Conservation (phyloP, 2,113 vertebrate genomes). For the Dromas ardeola region DNA sequence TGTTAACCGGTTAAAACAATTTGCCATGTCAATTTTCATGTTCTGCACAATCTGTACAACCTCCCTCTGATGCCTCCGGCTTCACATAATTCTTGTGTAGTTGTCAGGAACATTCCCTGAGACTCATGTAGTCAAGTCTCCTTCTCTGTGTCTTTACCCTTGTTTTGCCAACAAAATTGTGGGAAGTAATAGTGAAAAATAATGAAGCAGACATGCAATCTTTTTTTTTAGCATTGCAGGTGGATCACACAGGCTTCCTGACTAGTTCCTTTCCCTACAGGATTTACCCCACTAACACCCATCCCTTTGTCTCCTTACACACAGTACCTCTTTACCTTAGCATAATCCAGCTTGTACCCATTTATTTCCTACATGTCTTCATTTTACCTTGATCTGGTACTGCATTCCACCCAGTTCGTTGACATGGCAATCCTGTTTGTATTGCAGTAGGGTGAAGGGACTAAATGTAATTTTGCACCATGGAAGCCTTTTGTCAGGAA, state of each 20-base stretch:
- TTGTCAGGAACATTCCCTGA: neutral
- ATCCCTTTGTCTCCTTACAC: neutral
- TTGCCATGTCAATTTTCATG: neutral
- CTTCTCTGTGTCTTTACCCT: neutral
- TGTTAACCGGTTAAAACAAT: neutral
- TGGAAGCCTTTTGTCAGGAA: neutral
- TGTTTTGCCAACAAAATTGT: rapidly evolving
- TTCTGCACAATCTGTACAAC: neutral
- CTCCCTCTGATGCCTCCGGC: neutral
- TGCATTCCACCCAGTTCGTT: neutral
- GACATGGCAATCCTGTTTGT: neutral
- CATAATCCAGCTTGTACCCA: neutral
- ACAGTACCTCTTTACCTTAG: neutral
- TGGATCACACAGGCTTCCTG: neutral
- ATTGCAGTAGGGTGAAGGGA: neutral
- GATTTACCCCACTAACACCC: neutral
- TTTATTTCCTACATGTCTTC: neutral
- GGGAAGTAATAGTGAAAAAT: neutral
- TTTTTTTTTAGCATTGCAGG: neutral
- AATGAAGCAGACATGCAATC: neutral
- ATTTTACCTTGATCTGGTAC: neutral
- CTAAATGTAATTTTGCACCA: neutral
- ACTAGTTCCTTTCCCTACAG: neutral
- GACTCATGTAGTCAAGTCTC: neutral
- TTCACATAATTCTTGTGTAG: neutral